Percentiles rank a stretch among this genome's conserved stretches.
Conservation (phyloP, 2,888 invertebrate genomes). For the Parochlus steinenii region DNA sequence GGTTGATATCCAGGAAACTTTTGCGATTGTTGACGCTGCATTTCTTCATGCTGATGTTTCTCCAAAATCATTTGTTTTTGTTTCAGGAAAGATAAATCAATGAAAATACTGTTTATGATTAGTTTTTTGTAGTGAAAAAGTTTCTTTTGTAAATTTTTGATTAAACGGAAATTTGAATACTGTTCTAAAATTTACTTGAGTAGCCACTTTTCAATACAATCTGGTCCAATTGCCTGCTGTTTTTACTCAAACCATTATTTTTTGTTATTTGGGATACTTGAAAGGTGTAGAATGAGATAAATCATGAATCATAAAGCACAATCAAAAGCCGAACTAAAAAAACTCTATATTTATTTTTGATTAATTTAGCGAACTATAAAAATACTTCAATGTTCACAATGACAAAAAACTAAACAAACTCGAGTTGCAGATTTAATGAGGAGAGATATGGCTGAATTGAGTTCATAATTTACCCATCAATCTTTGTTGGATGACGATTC, state of each 20-base stretch:
- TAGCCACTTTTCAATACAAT: constrained; percentile 29
- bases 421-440: no score
- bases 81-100: constrained; percentile 69
- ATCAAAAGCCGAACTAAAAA: no score
- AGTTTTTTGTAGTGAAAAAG: constrained; percentile 7
- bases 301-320: no score
- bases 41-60: constrained; percentile 35
- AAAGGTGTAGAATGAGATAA: no score
- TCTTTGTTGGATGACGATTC: constrained; percentile 24
- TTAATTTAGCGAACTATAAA: no score
- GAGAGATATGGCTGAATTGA: no score
- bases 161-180: not conserved
- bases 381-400: no score
- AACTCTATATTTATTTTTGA: no score
- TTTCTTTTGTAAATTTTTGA: not conserved
- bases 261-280: no score
- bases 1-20: constrained; percentile 3
- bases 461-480: constrained; percentile 26
- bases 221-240: no score
- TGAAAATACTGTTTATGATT: constrained; percentile 50
- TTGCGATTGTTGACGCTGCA: constrained; percentile 25
- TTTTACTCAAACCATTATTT: no score
- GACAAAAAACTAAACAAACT: no score
- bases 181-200: constrained; percentile 24
- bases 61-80: constrained; percentile 46